Conservation (phyloP, 2,888 invertebrate species). For the Labia minor region DNA sequence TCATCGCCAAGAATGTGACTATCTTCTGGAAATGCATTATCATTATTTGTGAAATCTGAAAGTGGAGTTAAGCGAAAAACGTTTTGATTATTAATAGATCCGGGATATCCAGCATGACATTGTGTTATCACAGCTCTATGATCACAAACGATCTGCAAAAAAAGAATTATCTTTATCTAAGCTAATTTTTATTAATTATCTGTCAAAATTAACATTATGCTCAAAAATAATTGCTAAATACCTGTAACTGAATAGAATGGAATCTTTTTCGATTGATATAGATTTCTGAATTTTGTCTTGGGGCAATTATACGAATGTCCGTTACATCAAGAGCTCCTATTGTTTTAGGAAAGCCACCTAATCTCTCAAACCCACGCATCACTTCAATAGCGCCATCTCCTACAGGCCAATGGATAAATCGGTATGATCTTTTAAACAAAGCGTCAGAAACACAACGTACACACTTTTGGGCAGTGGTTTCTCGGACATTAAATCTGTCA, state of each 20-base stretch:
- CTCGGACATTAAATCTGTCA: slow-evolving; percentile 24
- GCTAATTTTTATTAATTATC: background rate
- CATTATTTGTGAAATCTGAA: background rate
- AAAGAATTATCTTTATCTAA: too few species aligned
- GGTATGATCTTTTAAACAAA: slow-evolving; percentile 20
- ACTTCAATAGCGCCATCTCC: slow-evolving; percentile 20
- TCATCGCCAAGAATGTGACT: slow-evolving; percentile 15
- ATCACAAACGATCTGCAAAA: slow-evolving; percentile 17
- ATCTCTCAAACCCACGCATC: slow-evolving; percentile 22
- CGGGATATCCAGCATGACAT: slow-evolving; percentile 14
- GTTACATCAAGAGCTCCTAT: slow-evolving; percentile 27
- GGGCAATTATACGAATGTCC: slow-evolving; percentile 25
- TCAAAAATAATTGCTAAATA: background rate
- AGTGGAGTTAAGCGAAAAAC: slow-evolving; percentile 13
- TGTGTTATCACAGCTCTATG: slow-evolving; percentile 14
- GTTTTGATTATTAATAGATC: slow-evolving; percentile 16
- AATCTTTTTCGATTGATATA: slow-evolving; percentile 17
- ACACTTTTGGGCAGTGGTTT: slow-evolving; percentile 22
- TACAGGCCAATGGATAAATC: slow-evolving; percentile 26
- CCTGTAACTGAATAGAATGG: background rate
- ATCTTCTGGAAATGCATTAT: background rate
- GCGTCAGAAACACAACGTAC: slow-evolving; percentile 22
- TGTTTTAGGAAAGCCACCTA: slow-evolving; percentile 25
- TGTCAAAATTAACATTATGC: background rate
- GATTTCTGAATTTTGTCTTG: too few species aligned